Conservation (phyloP, 2,113 vertebrate genomes). For the Chelonoidis abingdonii region DNA sequence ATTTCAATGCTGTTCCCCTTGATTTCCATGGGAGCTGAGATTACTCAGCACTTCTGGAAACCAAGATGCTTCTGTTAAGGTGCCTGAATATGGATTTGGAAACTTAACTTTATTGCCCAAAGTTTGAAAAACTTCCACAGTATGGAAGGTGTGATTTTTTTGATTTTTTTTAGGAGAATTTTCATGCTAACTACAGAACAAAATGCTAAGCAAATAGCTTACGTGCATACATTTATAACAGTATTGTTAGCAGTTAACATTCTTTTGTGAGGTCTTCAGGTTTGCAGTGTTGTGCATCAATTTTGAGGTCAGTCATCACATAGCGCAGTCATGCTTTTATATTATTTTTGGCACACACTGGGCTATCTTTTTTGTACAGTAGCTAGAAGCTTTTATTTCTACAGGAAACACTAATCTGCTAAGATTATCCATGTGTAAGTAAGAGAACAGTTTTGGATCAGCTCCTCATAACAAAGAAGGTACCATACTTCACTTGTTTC, state of each 20-base stretch:
- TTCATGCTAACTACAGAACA: neutral
- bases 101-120: neutral
- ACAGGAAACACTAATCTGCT: neutral
- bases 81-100: neutral
- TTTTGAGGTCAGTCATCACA: neutral
- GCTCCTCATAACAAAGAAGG: neutral
- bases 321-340: neutral
- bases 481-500: neutral
- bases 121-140: neutral
- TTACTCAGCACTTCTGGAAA: neutral
- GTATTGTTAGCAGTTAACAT: neutral
- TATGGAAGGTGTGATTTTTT: neutral
- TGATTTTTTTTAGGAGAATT: neutral
- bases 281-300: neutral
- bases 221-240: fast-evolving
- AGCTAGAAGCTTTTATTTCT: neutral
- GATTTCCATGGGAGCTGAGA: neutral
- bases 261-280: neutral
- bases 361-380: neutral
- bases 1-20: neutral
- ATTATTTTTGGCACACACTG: neutral
- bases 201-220: neutral
- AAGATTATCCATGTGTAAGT: neutral
- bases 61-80: neutral
- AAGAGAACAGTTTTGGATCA: neutral